A percentile compares a stretch with the other conserved stretches of the same genome.
Conservation (phyloP, 37 sponge, comb jelly and placozoan genomes). For the Eunapius fragilis region DNA sequence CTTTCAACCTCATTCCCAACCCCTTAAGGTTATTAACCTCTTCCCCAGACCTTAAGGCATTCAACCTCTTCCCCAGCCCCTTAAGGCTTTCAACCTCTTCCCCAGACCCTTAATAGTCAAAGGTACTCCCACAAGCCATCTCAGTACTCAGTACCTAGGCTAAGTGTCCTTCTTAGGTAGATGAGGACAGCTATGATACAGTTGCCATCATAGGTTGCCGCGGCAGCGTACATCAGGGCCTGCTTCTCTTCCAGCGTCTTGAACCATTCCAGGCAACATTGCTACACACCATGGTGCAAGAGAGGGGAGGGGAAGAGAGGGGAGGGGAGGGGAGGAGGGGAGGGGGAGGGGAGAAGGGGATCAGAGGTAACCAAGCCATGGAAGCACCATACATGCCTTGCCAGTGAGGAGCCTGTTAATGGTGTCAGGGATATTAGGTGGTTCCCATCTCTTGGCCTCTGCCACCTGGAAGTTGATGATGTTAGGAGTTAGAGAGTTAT, state of each 20-base stretch:
- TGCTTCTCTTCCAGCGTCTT: slow-evolving; percentile 63
- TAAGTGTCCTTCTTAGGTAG: slow-evolving; percentile 51
- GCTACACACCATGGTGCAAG: no score
- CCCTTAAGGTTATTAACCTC: not conserved
- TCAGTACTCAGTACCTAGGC: slow-evolving; percentile 26
- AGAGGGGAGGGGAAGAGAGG: no score
- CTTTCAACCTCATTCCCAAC: not conserved
- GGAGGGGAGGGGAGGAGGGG: no score
- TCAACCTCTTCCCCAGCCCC: not conserved
- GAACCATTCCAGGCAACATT: slow-evolving; percentile 62
- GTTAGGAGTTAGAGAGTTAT: not conserved
- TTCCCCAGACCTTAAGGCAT: not conserved
- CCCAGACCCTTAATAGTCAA: not conserved
- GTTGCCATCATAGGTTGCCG: slow-evolving; percentile 63
- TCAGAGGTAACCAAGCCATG: no score
- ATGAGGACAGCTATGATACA: slow-evolving; percentile 63
- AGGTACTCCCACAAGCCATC: not conserved
- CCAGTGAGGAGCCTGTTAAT: slow-evolving; percentile 44
- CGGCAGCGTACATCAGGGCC: slow-evolving; percentile 57
- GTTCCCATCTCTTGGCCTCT: slow-evolving; percentile 32
- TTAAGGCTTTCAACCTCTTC: not conserved
- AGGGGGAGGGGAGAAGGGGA: no score
- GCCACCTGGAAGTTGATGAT: slow-evolving; percentile 1
- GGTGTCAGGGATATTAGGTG: slow-evolving; percentile 51
- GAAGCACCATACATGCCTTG: no score